phyloP scores from a whole-genome alignment of 2,113 vertebrate species.

The Nycticryphes semicollaris region DNA sequence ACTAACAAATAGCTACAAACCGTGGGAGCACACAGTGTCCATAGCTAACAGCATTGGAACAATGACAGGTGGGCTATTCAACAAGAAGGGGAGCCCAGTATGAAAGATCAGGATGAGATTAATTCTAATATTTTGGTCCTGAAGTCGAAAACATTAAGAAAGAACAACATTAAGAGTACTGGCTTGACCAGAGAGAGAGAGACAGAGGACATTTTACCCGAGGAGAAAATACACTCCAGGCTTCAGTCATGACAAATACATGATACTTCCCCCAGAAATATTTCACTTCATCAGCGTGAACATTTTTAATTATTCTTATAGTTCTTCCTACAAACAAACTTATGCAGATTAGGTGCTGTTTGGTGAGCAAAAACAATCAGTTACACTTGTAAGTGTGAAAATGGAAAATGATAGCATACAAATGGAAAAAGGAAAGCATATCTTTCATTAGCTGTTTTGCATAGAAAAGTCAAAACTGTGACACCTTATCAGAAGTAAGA shows the following conservation, averaged over 20 bases:
- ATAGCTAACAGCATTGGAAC: not conserved
- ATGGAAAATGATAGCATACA: constrained; percentile 10
- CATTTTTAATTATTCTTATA: constrained; percentile 8
- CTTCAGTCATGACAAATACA: not conserved
- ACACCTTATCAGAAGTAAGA: constrained; percentile 49
- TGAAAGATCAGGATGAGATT: not conserved
- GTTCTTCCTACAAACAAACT: constrained; percentile 18
- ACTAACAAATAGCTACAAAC: not conserved
- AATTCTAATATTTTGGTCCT: not conserved
- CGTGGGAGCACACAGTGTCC: not conserved
- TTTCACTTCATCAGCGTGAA: not conserved
- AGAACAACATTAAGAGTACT: not conserved
- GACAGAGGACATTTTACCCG: not conserved
- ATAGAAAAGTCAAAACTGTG: constrained; percentile 33
- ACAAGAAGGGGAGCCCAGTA: not conserved
- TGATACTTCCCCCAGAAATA: not conserved
- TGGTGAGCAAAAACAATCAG: constrained; percentile 46
- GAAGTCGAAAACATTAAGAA: not conserved
- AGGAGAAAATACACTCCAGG: not conserved
- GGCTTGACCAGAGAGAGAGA: not conserved
- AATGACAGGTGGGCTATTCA: not conserved
- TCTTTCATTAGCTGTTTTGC: constrained; percentile 47
- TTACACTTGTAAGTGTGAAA: constrained; percentile 28
- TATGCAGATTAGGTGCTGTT: not conserved
- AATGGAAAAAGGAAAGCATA: not conserved